Base-by-base conservation (phyloP, 2,888 invertebrate species). In the Acanthosepion lycidas region DNA sequence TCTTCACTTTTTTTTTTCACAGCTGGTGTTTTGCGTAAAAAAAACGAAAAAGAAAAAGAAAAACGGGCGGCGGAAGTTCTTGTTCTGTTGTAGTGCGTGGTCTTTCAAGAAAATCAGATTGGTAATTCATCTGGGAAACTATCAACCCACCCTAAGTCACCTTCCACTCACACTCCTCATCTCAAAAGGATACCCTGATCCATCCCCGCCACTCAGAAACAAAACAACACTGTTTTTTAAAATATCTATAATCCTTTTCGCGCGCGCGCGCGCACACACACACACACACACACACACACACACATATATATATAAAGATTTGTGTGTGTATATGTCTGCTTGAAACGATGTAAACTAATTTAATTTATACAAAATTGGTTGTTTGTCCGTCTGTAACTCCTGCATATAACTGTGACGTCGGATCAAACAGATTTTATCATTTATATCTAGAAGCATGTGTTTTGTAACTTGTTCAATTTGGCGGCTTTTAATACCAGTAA, bases 21-120 rank as follows among this genome's bases (percentile, higher is more conserved):
- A 78, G 78, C 78, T 78, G 78, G 78, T 78, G 78, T 78, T 78
- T 33, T 78, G 78, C 78, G 33, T 78, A 78, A 78, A 78, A 78
- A 42, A 42, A 42, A 2, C 1, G 2, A 42, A 42, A 2, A 42
- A 42, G 2, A 42, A 42, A 42, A 33, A 33, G 33, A 42, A 42
- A n/a, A 78, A 3, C 78, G 15, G n/a, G 78, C 78, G 78, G 78
- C 78, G 78, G 78, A 78, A 78, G 78, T 78, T 78, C n/a, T n/a
- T 78, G 33, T 78, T 78, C 78, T 78, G 78, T 78, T 78, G 78
- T 78, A 78, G 78, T 78, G 78, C 78, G 78, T 33, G n/a, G n/a
- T 78, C 78, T 78, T 78, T 78, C 78, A 78, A 78, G 78, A 78
- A 78, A 78, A 78, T 78, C 78, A 78, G 78, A 78, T 78, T 33